Conservation (phyloP, 2,113 vertebrate genomes). For the Calyptommatus sinebrachiatus region DNA sequence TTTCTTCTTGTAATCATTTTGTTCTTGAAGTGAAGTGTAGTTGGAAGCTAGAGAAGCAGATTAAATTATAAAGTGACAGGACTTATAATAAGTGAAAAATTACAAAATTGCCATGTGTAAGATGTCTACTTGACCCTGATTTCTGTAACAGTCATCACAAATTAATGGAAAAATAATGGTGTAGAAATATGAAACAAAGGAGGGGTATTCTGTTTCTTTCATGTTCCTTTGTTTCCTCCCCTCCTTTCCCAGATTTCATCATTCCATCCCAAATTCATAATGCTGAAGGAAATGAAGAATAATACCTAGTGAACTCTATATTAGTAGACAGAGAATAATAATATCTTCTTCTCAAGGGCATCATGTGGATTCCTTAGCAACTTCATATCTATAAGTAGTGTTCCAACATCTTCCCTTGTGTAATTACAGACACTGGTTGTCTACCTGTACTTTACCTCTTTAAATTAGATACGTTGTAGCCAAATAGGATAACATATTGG, state of each 20-base stretch:
- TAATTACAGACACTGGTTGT: not conserved
- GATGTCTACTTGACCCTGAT: slow-evolving; percentile 18
- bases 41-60: slow-evolving; percentile 4
- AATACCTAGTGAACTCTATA: slow-evolving; percentile 37
- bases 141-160: slow-evolving; percentile 10
- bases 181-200: too few relatives aligned
- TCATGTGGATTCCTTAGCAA: slow-evolving; percentile 10
- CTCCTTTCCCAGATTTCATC: not conserved
- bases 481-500: not conserved
- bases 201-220: not conserved
- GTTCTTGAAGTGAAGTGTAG: slow-evolving; percentile 14
- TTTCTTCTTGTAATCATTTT: not conserved
- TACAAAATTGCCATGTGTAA: slow-evolving; percentile 29
- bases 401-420: not conserved
- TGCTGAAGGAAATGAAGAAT: slow-evolving; percentile 44
- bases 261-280: slow-evolving; percentile 17
- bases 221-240: slow-evolving; percentile 2
- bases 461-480: not conserved
- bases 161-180: slow-evolving; percentile 8
- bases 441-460: rapidly evolving
- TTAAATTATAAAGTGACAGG: slow-evolving; percentile 23
- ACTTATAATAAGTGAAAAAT: slow-evolving; percentile 27
- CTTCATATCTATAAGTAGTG: slow-evolving; percentile 17
- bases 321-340: slow-evolving; percentile 33
- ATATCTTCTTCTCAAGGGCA: slow-evolving; percentile 12